Evolutionary conservation across 2,888 invertebrate species (phyloP).

Genomic region (Plusia festucae): DNA sequence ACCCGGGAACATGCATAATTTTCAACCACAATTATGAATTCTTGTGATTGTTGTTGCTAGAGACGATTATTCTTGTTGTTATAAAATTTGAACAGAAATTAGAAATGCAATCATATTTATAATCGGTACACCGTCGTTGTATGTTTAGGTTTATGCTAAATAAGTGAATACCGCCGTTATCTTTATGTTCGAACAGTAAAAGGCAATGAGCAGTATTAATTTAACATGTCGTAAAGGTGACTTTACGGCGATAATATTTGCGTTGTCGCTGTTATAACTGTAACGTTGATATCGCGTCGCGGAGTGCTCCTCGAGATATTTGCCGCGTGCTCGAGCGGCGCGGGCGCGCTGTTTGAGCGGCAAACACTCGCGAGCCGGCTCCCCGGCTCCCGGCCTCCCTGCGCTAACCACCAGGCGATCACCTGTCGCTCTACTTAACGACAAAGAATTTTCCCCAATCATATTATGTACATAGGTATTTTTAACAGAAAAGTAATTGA

Average conservation of each 20-base stretch:
- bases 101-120: neutral
- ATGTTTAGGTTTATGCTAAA: constrained; percentile 18
- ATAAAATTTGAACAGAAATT: neutral
- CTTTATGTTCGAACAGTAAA: constrained; percentile 25
- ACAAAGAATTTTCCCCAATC: constrained; percentile 33
- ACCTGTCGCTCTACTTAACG: constrained; percentile 58
- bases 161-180: constrained; percentile 17
- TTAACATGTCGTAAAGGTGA: constrained; percentile 52
- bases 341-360: constrained; percentile 77
- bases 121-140: constrained; percentile 6
- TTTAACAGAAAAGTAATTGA: neutral
- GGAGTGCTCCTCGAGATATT: constrained; percentile 80
- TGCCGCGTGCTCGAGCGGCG: constrained; percentile 77
- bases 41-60: constrained; percentile 35
- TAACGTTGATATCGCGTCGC: constrained; percentile 65
- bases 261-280: constrained; percentile 68
- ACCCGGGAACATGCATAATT: constrained; percentile 55
- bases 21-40: constrained; percentile 37
- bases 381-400: constrained; percentile 19
- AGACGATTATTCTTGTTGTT: neutral
- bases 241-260: constrained; percentile 70
- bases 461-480: constrained; percentile 22
- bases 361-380: constrained; percentile 70
- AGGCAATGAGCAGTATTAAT: constrained; percentile 36
- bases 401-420: constrained; percentile 46